Evolutionary conservation across 2,888 invertebrate species (phyloP).

Genomic region (Monoplex corrugatus): DNA sequence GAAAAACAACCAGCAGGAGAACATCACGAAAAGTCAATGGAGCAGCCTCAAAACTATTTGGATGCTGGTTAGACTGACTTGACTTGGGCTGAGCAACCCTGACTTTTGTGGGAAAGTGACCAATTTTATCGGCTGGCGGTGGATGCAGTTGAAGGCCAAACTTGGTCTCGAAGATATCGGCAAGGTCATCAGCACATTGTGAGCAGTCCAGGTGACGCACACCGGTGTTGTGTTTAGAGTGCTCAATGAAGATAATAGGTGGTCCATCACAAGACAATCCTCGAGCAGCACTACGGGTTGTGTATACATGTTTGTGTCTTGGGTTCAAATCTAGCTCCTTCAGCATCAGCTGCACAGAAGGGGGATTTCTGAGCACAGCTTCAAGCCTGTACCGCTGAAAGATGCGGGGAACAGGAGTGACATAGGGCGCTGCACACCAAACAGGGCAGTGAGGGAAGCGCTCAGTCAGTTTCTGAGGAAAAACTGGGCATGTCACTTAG

Average conservation of each 20-base stretch:
- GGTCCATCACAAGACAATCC: slow-evolving; percentile 36
- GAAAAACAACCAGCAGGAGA: background rate
- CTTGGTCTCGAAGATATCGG: slow-evolving; percentile 7
- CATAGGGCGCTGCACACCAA: slow-evolving; percentile 22
- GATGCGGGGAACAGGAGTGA: background rate
- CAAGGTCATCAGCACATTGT: slow-evolving; percentile 31
- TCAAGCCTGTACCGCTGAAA: background rate
- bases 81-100: background rate
- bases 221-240: background rate
- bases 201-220: slow-evolving; percentile 15
- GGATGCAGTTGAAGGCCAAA: slow-evolving; percentile 5
- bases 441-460: slow-evolving; percentile 18
- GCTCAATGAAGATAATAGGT: slow-evolving; percentile 26
- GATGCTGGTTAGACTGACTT: background rate
- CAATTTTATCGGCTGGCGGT: background rate
- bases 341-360: slow-evolving; percentile 40
- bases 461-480: background rate
- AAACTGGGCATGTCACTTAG: background rate
- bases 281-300: slow-evolving; percentile 25
- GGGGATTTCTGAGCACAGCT: slow-evolving; percentile 7
- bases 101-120: no score
- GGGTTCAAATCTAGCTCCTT: slow-evolving; percentile 26
- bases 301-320: background rate
- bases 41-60: background rate
- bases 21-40: slow-evolving; percentile 20